phyloP scores from a whole-genome alignment of 2,113 vertebrate genomes.

The Apeltes quadracus region DNA sequence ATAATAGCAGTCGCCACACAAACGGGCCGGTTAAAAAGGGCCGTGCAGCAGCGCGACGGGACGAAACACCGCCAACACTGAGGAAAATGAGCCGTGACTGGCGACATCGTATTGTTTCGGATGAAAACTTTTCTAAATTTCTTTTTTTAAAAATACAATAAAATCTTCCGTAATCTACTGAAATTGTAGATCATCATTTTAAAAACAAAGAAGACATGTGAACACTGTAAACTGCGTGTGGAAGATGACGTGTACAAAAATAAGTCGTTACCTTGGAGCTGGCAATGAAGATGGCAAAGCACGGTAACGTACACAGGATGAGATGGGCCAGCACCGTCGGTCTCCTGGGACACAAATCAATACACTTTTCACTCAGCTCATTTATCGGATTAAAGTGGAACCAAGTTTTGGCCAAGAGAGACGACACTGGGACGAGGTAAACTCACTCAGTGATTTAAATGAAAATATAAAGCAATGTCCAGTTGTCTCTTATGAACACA shows the following conservation, averaged over 20 bases:
- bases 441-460: not conserved
- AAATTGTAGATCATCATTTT: too few species aligned
- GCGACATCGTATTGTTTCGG: not conserved
- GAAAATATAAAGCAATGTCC: not conserved
- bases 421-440: not conserved
- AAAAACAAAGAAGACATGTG: too few species aligned
- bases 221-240: too few species aligned
- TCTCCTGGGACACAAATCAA: conserved; percentile 78
- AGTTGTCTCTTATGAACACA: not conserved
- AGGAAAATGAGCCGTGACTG: not conserved
- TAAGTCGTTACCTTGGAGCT: conserved; percentile 86
- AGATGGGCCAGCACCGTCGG: conserved; percentile 79
- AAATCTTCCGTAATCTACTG: too few species aligned
- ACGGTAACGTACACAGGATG: conserved; percentile 82
- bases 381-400: not conserved
- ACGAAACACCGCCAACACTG: conserved; percentile 9
- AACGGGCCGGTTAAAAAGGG: conserved; percentile 46
- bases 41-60: conserved; percentile 42
- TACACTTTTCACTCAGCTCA: not conserved
- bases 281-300: conserved; percentile 82
- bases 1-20: conserved; percentile 51
- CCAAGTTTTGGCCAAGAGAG: not conserved
- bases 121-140: too few species aligned
- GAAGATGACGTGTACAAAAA: too few species aligned
- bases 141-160: too few species aligned